Evolutionary conservation across 2,113 vertebrate species (phyloP).

Genomic region (Melanostigma gelatinosum): DNA sequence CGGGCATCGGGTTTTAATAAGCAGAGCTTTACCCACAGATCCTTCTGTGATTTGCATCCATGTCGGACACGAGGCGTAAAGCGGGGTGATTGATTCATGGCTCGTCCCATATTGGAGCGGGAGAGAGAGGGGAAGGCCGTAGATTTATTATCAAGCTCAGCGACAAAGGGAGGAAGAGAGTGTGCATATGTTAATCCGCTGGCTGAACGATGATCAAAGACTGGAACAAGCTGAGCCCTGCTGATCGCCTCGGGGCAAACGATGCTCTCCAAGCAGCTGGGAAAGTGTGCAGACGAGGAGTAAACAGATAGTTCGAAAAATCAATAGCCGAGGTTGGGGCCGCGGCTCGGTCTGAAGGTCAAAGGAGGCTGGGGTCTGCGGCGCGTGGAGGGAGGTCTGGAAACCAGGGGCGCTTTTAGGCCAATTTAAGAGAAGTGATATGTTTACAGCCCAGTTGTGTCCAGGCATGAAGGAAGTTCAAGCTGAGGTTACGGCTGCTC

Average conservation of each 20-base stretch:
- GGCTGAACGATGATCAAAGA: slow-evolving; percentile 88
- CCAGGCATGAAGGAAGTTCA: slow-evolving; percentile 55
- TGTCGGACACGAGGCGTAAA: slow-evolving; percentile 76
- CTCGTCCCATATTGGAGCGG: slow-evolving; percentile 61
- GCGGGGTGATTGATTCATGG: slow-evolving; percentile 79
- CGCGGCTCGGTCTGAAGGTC: slow-evolving; percentile 68
- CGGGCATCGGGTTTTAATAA: slow-evolving; percentile 77
- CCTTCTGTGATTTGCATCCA: slow-evolving; percentile 80
- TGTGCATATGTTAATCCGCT: slow-evolving; percentile 86
- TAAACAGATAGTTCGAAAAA: slow-evolving; percentile 83
- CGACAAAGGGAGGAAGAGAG: slow-evolving; percentile 84
- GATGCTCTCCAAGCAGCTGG: slow-evolving; percentile 79
- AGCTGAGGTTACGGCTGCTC: slow-evolving; percentile 46
- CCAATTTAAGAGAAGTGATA: slow-evolving; percentile 65
- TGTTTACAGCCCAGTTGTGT: slow-evolving; percentile 62
- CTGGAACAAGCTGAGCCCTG: slow-evolving; percentile 86
- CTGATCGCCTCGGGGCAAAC: slow-evolving; percentile 88
- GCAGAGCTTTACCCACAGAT: slow-evolving; percentile 76
- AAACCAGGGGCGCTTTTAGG: slow-evolving; percentile 62
- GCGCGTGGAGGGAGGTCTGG: slow-evolving; percentile 58
- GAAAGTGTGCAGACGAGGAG: slow-evolving; percentile 76
- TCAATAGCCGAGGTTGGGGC: slow-evolving; percentile 73
- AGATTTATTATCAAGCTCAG: slow-evolving; percentile 81
- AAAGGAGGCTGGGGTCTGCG: slow-evolving; percentile 55
- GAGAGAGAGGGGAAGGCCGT: slow-evolving; percentile 68